These are phyloP conservation scores for Miniopterus natalensis DNA, from an alignment of 2,113 vertebrate species.

Conservation along the genomic window DNA sequence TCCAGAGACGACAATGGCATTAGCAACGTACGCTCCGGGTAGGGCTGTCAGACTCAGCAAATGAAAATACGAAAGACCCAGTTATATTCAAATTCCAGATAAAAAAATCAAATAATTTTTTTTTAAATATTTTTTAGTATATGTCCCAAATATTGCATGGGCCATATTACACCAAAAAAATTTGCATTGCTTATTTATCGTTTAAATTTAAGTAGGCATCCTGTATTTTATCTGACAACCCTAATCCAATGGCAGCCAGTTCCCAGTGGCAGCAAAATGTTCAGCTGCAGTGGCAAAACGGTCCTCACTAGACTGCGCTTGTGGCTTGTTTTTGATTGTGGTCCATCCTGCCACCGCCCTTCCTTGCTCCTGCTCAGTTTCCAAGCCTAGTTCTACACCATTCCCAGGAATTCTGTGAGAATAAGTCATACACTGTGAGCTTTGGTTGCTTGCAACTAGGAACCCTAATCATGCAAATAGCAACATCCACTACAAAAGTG, in stretches of 20 bases:
- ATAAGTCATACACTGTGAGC: neutral
- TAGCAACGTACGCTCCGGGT: neutral
- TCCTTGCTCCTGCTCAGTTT: constrained; percentile 11
- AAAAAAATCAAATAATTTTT: neutral
- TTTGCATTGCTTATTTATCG: neutral
- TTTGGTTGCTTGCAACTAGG: neutral
- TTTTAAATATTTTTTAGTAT: neutral
- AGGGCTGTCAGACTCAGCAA: neutral
- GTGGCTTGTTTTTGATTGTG: neutral
- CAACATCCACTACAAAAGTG: neutral
- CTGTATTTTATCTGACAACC: neutral
- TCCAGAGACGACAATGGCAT: neutral
- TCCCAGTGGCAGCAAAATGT: neutral
- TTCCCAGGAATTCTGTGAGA: constrained; percentile 7
- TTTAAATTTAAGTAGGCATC: neutral
- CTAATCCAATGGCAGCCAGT: neutral
- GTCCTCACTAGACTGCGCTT: neutral
- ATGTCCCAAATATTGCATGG: neutral
- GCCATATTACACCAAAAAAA: neutral
- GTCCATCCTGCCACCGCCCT: neutral
- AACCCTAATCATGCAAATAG: neutral
- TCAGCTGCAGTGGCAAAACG: neutral
- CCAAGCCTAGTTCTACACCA: neutral
- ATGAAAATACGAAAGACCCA: neutral
- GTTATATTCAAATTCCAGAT: neutral